phyloP scores from a whole-genome alignment of 2,888 invertebrate genomes.

The Leptarthrus brevirostris region DNA sequence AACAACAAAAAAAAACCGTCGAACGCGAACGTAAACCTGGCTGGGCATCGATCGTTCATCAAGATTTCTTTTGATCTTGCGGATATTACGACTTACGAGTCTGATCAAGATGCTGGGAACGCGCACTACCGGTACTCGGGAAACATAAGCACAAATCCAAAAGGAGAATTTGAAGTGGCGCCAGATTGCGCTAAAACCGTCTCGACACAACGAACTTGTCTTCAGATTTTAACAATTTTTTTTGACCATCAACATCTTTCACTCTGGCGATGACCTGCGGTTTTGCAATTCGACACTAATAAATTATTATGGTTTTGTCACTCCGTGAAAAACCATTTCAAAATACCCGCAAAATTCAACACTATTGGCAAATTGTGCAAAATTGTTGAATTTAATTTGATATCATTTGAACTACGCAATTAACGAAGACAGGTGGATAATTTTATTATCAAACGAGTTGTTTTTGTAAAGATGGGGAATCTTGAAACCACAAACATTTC shows the following conservation, averaged over 20 bases:
- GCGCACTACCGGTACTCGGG: conserved; percentile 7
- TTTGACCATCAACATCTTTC: background rate
- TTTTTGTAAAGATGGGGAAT: too few species aligned
- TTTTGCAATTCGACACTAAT: conserved; percentile 5
- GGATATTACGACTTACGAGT: background rate
- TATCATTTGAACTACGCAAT: too few species aligned
- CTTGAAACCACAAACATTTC: too few species aligned
- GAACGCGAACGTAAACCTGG: conserved; percentile 23
- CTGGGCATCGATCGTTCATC: conserved; percentile 18
- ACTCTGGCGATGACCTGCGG: conserved; percentile 3
- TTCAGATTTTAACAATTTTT: conserved; percentile 1
- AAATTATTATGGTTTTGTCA: too few species aligned
- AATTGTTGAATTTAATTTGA: too few species aligned
- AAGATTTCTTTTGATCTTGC: conserved; percentile 20
- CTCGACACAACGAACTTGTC: conserved; percentile 18
- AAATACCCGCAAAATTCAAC: too few species aligned
- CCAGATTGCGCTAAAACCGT: conserved; percentile 30
- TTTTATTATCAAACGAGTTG: too few species aligned
- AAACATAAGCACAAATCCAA: background rate
- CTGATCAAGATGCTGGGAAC: conserved; percentile 30
- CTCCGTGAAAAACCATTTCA: too few species aligned
- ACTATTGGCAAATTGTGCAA: too few species aligned
- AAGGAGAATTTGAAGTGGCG: conserved; percentile 22
- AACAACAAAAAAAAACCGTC: background rate
- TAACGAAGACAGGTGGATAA: too few species aligned